Percentiles rank a stretch among this genome's conserved stretches.
phyloP scores from a whole-genome alignment of 2,113 vertebrate genomes.

The Cynocephalus volans region DNA sequence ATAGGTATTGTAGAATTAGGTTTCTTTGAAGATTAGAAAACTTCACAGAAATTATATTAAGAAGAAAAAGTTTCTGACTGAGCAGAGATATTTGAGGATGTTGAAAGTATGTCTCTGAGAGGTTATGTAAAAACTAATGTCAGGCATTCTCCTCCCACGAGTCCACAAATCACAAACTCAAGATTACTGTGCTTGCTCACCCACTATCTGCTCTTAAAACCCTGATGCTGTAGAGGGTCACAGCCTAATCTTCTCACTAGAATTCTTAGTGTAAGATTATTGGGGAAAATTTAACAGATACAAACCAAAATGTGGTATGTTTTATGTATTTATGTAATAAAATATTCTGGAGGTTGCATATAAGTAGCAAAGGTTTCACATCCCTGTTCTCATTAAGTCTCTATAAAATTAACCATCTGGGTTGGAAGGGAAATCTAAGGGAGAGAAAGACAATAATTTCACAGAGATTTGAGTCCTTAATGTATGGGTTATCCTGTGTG shows the following conservation, averaged over 20 bases:
- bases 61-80: conserved; percentile 21
- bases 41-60: background rate
- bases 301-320: background rate
- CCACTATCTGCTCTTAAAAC: background rate
- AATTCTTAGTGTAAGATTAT: background rate
- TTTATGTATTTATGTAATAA: background rate
- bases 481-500: background rate
- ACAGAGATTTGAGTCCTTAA: background rate
- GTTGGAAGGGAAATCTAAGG: background rate
- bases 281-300: conserved; percentile 1
- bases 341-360: background rate
- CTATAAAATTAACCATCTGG: background rate
- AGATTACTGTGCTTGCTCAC: background rate
- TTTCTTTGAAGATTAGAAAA: conserved; percentile 48
- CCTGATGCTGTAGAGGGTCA: background rate
- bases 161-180: background rate
- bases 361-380: background rate
- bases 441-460: background rate
- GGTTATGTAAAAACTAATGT: background rate
- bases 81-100: conserved; percentile 39
- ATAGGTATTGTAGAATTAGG: conserved; percentile 14
- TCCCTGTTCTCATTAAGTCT: background rate
- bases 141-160: background rate
- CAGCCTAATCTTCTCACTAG: background rate
- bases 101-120: background rate